These are phyloP conservation scores for Tachyglossus aculeatus DNA, from an alignment of 2,797 vertebrate species.

Conservation along the genomic window DNA sequence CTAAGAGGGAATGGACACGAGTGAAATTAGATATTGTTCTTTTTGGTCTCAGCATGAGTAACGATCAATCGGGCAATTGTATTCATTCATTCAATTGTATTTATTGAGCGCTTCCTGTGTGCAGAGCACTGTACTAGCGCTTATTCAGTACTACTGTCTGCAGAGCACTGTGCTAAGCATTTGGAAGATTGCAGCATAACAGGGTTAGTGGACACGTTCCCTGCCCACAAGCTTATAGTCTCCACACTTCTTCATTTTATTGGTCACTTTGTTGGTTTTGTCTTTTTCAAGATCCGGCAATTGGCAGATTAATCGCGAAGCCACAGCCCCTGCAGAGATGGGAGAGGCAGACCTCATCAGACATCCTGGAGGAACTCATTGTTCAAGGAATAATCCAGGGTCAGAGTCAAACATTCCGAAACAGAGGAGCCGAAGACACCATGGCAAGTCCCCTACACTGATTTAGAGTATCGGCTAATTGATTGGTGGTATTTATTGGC, in stretches of 20 bases:
- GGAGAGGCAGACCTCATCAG: constrained; percentile 76
- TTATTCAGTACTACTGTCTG: not conserved
- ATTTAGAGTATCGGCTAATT: no score
- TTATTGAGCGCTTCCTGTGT: not conserved
- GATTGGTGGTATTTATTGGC: not conserved
- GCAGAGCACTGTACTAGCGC: not conserved
- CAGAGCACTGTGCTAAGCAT: not conserved
- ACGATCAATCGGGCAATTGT: no score
- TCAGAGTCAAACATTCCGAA: constrained; percentile 57
- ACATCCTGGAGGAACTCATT: constrained; percentile 85
- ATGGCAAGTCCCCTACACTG: constrained; percentile 73
- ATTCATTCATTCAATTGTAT: no score
- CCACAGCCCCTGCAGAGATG: constrained; percentile 27
- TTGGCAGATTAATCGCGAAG: constrained; percentile 52
- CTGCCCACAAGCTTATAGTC: no score
- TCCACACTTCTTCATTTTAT: constrained; percentile 4
- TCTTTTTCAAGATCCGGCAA: constrained; percentile 34
- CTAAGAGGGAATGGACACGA: no score
- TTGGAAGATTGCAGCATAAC: no score
- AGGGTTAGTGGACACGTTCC: no score
- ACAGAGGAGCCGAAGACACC: constrained; percentile 76
- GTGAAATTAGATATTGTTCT: no score
- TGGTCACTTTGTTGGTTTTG: constrained; percentile 26
- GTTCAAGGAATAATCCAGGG: constrained; percentile 84
- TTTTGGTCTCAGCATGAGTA: no score